A percentile compares a stretch with the other conserved stretches of the same genome.
These are phyloP conservation scores for Hypanus sabinus DNA, from an alignment of 2,113 vertebrate genomes.

Conservation along the genomic window DNA sequence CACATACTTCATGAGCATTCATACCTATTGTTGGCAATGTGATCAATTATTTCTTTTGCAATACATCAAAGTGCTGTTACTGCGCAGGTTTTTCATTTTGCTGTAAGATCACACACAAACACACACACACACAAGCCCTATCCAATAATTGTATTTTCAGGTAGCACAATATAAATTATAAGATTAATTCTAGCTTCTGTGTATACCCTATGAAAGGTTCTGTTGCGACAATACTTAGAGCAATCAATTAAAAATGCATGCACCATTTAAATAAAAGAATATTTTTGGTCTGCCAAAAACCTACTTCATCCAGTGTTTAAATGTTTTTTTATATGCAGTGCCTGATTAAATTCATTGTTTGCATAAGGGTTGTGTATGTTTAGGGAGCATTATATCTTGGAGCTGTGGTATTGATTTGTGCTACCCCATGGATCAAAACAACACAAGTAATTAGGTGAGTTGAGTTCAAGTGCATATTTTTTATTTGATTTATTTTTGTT, in stretches of 20 bases:
- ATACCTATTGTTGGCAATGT: constrained; percentile 8
- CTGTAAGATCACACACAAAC: no score
- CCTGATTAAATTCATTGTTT: background rate
- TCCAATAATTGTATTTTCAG: background rate
- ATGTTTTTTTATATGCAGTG: background rate
- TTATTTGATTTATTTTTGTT: background rate
- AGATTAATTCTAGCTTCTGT: background rate
- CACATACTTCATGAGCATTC: background rate
- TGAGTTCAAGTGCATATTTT: background rate
- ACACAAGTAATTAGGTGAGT: background rate
- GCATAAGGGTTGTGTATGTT: background rate
- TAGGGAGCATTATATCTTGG: background rate
- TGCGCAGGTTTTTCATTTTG: background rate
- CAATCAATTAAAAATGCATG: background rate
- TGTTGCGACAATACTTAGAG: background rate
- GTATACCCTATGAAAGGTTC: background rate
- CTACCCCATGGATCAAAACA: background rate
- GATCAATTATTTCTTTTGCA: background rate
- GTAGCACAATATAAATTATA: background rate
- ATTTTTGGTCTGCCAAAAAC: background rate
- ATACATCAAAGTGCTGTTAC: background rate
- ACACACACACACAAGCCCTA: no score
- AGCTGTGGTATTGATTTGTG: background rate
- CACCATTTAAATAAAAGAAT: background rate
- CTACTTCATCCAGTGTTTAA: background rate